Percentiles rank a stretch among this genome's conserved stretches.
phyloP scores from a whole-genome alignment of 2,113 vertebrate species.

The Poeciliopsis occidentalis region DNA sequence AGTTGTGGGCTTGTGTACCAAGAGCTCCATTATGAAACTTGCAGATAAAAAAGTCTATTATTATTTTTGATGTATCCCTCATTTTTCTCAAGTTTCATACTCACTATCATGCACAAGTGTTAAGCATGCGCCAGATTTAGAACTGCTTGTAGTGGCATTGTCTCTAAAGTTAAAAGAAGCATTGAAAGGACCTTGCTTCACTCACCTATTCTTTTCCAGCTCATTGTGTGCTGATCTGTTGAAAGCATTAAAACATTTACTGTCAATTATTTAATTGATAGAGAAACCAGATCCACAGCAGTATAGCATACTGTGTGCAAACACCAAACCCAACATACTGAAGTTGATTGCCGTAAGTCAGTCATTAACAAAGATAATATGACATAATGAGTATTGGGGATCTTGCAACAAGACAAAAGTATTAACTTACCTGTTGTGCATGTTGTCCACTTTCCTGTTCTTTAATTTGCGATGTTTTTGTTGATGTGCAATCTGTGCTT shows the following conservation, averaged over 20 bases:
- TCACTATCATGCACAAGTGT: not conserved
- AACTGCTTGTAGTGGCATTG: no score
- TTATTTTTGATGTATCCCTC: not conserved
- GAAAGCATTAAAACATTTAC: conserved; percentile 30
- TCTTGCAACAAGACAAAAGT: no score
- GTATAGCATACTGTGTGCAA: no score
- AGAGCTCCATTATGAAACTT: conserved; percentile 40
- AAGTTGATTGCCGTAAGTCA: not conserved
- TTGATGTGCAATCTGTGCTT: no score
- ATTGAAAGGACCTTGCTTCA: conserved; percentile 20
- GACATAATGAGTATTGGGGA: not conserved
- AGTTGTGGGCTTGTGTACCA: conserved; percentile 28
- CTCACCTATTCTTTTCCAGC: conserved; percentile 97
- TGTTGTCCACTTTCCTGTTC: no score
- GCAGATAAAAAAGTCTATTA: not conserved
- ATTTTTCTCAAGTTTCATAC: not conserved
- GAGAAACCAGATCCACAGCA: conserved; percentile 2
- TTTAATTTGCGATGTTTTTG: no score
- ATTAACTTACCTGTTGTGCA: no score
- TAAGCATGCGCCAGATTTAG: not conserved
- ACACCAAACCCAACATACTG: not conserved
- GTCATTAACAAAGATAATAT: not conserved
- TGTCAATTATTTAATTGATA: conserved; percentile 10
- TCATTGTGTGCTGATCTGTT: conserved; percentile 95
- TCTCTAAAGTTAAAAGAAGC: conserved; percentile 5